Evolutionary conservation across 2,888 invertebrate species (phyloP).

Genomic region (Agriopis leucophaearia): DNA sequence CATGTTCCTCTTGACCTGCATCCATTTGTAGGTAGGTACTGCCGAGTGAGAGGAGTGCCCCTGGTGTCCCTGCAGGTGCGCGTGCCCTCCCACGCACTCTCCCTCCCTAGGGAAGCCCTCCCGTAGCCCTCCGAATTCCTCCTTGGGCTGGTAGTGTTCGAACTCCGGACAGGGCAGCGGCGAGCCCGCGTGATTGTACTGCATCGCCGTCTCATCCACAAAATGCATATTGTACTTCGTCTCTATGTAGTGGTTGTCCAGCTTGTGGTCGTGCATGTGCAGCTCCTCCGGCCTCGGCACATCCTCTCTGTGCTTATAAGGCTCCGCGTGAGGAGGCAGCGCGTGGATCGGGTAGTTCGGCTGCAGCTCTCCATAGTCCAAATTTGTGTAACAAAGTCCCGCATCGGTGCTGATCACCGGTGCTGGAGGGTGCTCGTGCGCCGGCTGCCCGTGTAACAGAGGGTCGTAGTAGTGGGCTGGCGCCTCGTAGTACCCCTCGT

Average conservation of each 20-base stretch:
- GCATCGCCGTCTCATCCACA: slow-evolving; percentile 76
- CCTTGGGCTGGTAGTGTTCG: slow-evolving; percentile 88
- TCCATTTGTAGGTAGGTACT: slow-evolving; percentile 98
- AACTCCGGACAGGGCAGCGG: slow-evolving; percentile 87
- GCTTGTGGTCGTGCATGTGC: slow-evolving; percentile 76
- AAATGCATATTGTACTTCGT: slow-evolving; percentile 85
- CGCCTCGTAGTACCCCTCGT: slow-evolving; percentile 79
- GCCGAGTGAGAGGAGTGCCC: slow-evolving; percentile 85
- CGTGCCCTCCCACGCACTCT: slow-evolving; percentile 69
- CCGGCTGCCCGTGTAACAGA: slow-evolving; percentile 75
- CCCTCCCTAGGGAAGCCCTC: slow-evolving; percentile 71
- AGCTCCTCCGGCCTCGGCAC: slow-evolving; percentile 84
- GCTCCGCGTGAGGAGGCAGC: slow-evolving; percentile 84
- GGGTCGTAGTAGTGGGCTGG: slow-evolving; percentile 84
- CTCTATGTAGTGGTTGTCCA: slow-evolving; percentile 82
- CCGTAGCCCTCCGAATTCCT: slow-evolving; percentile 82
- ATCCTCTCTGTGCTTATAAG: slow-evolving; percentile 84
- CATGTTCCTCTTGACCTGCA: slow-evolving; percentile 99
- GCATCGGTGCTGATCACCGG: slow-evolving; percentile 94
- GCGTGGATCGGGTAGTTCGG: slow-evolving; percentile 84
- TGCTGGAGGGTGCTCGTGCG: slow-evolving; percentile 80
- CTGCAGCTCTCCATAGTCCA: slow-evolving; percentile 90
- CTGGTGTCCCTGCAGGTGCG: slow-evolving; percentile 69
- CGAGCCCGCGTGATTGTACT: slow-evolving; percentile 74
- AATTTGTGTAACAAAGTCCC: slow-evolving; percentile 95